phyloP scores from a whole-genome alignment of 2,888 invertebrate species.

The Halictus quadricinctus region DNA sequence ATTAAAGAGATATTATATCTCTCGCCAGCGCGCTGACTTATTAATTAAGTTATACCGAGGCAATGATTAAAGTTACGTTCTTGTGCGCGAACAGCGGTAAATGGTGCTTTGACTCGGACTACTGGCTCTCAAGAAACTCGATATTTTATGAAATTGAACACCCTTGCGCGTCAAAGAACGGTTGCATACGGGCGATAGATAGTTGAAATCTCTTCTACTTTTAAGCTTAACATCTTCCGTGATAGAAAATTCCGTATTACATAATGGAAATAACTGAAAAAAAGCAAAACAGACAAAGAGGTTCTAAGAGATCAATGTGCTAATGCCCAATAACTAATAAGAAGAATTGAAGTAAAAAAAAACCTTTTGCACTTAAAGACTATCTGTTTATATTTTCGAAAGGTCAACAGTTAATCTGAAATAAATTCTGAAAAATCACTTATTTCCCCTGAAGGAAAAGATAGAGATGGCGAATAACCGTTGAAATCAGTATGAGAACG shows the following conservation, averaged over 20 bases:
- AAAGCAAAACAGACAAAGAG: no score
- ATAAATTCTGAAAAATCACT: no score
- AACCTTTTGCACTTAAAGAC: no score
- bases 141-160: slow-evolving; percentile 25
- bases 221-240: background rate
- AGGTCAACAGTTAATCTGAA: no score
- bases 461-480: background rate
- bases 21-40: background rate
- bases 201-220: background rate
- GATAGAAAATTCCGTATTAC: background rate
- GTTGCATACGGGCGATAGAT: background rate
- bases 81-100: background rate
- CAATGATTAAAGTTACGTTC: slow-evolving; percentile 14
- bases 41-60: slow-evolving; percentile 4
- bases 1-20: background rate
- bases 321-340: no score
- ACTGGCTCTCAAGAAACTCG: background rate
- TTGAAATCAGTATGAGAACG: slow-evolving; percentile 18
- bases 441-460: no score
- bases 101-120: slow-evolving; percentile 7
- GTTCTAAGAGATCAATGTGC: no score
- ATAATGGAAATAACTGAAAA: background rate
- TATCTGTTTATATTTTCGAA: no score
- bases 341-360: no score
- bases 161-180: background rate